A percentile compares a stretch with the other conserved stretches of the same genome.
These are phyloP conservation scores for Umimayanthus kanabou DNA, from an alignment of 92 coral and sea anemone species.

Conservation along the genomic window DNA sequence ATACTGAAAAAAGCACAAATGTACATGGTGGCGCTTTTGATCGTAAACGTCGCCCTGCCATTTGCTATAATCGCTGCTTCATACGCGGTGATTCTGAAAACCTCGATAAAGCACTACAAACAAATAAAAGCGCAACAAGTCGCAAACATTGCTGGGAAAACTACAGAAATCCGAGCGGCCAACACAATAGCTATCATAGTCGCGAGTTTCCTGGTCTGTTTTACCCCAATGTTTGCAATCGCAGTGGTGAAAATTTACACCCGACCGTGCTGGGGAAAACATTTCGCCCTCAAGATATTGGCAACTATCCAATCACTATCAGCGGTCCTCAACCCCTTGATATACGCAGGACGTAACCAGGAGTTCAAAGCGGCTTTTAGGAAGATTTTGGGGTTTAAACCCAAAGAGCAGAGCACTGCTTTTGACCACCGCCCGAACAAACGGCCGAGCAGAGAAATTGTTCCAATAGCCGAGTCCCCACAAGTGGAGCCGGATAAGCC, in stretches of 20 bases:
- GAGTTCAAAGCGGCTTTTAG: background rate
- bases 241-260: too few relatives aligned
- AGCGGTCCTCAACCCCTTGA: too few relatives aligned
- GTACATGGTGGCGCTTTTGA: too few relatives aligned
- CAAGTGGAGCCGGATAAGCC: too few relatives aligned
- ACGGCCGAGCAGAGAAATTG: too few relatives aligned
- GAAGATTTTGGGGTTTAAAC: background rate
- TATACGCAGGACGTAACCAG: constrained; percentile 2
- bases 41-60: background rate
- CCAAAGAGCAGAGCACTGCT: background rate
- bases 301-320: too few relatives aligned
- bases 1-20: background rate
- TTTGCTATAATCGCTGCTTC: background rate
- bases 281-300: too few relatives aligned
- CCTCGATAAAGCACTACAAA: background rate
- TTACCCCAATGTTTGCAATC: constrained; percentile 2
- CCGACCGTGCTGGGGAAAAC: too few relatives aligned
- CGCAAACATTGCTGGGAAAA: background rate
- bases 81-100: background rate
- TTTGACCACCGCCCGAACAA: too few relatives aligned
- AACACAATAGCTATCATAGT: constrained; percentile 8
- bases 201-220: background rate
- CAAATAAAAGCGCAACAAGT: background rate
- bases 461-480: too few relatives aligned
- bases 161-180: too few relatives aligned